phyloP scores from a whole-genome alignment of 2,113 vertebrate species.

The Calonectris borealis region DNA sequence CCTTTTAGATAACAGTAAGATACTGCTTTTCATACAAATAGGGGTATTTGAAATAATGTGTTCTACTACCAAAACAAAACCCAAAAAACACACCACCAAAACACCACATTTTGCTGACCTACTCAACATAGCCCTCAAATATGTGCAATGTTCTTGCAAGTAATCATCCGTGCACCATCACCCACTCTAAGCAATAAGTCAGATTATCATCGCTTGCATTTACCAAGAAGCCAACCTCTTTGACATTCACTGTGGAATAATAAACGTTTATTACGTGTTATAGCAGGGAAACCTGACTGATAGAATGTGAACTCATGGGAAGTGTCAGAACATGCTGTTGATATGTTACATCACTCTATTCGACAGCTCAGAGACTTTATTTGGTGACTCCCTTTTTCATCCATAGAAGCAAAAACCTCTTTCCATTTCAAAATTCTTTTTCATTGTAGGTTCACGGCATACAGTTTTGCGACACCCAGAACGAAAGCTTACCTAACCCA shows the following conservation, averaged over 20 bases:
- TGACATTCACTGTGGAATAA: background rate
- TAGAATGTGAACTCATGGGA: background rate
- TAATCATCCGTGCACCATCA: background rate
- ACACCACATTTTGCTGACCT: background rate
- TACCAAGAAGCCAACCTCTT: background rate
- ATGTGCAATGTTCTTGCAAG: background rate
- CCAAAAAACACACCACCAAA: background rate
- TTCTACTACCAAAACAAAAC: background rate
- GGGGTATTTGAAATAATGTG: too few species aligned
- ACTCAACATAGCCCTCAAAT: background rate
- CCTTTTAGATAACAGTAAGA: background rate
- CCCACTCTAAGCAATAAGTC: background rate
- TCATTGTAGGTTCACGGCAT: background rate
- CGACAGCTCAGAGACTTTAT: background rate
- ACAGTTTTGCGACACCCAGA: background rate
- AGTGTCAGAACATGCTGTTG: background rate
- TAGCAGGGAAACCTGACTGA: background rate
- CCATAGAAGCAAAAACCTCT: background rate
- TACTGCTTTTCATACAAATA: background rate
- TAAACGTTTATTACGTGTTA: background rate
- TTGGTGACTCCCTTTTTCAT: background rate
- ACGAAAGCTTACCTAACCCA: background rate
- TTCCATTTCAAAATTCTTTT: background rate
- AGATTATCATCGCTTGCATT: background rate
- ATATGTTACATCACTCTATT: background rate